Percentiles rank a stretch among this genome's conserved stretches.
Conservation (phyloP, 2,888 invertebrate genomes). For the Amphipyra tragopoginis region DNA sequence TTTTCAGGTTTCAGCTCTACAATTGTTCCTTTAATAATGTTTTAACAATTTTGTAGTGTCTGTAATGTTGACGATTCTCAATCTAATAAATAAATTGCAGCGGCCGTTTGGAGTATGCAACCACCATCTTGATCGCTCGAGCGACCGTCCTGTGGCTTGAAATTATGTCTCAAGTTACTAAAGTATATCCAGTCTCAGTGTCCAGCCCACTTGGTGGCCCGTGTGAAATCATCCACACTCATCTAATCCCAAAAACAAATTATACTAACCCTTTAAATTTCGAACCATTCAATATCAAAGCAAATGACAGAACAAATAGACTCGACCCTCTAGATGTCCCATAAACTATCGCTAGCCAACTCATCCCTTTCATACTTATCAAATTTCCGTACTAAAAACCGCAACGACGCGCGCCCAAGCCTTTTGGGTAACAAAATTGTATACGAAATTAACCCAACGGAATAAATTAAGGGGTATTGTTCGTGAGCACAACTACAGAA, state of each 20-base stretch:
- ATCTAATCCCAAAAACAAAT: conserved; percentile 34
- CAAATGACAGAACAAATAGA: conserved; percentile 52
- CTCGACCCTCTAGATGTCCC: conserved; percentile 45
- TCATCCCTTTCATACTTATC: conserved; percentile 51
- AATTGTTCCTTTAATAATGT: no score
- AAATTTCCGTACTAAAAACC: conserved; percentile 58
- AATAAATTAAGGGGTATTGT: conserved; percentile 77
- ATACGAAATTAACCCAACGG: conserved; percentile 73
- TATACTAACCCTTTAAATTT: conserved; percentile 43
- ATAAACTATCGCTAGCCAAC: conserved; percentile 40
- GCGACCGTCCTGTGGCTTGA: no score
- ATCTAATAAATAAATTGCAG: no score
- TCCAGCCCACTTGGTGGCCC: no score
- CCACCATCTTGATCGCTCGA: no score
- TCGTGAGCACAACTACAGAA: conserved; percentile 62
- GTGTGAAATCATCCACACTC: neutral
- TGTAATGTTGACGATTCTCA: no score
- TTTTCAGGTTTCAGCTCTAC: no score
- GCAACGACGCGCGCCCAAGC: conserved; percentile 41
- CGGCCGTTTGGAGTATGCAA: no score
- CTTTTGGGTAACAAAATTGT: conserved; percentile 68
- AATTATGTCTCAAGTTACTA: no score
- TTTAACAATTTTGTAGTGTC: no score
- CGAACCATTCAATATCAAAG: conserved; percentile 41
- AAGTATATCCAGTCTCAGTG: no score